Conservation (phyloP, 2,113 vertebrate species). For the Sceloporus tristichus region DNA sequence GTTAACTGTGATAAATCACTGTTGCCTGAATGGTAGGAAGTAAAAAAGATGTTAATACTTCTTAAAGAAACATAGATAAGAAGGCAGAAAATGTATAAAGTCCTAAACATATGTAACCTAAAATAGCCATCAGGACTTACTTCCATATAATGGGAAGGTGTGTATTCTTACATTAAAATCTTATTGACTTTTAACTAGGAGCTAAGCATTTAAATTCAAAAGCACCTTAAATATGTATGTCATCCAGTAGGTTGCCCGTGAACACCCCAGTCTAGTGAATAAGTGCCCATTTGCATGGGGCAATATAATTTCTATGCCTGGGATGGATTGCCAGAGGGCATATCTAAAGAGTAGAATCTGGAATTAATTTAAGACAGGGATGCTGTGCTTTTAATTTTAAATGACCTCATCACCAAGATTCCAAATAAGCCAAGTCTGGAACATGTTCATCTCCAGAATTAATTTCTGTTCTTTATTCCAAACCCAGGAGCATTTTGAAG, state of each 20-base stretch:
- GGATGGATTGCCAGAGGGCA: too few relatives aligned
- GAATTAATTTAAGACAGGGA: not conserved
- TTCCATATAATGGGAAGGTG: not conserved
- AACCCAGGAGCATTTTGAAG: not conserved
- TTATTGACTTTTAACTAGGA: not conserved
- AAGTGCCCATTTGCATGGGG: not conserved
- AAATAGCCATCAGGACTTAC: not conserved
- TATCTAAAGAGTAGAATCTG: too few relatives aligned
- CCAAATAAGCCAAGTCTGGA: not conserved
- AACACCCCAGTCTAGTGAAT: not conserved
- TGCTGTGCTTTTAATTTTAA: not conserved
- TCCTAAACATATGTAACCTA: not conserved
- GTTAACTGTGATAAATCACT: not conserved
- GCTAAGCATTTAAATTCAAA: not conserved
- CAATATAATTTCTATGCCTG: not conserved
- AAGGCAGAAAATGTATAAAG: not conserved
- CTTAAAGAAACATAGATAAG: not conserved
- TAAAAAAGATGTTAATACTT: slow-evolving; percentile 10
- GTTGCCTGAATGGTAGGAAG: slow-evolving; percentile 2
- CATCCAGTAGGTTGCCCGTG: not conserved
- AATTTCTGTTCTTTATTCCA: not conserved
- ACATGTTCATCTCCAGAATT: not conserved
- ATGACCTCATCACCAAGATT: not conserved
- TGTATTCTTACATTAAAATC: not conserved
- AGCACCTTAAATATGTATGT: not conserved